Evolutionary conservation across 2,888 invertebrate genomes (phyloP).

Genomic region (Automeris io): DNA sequence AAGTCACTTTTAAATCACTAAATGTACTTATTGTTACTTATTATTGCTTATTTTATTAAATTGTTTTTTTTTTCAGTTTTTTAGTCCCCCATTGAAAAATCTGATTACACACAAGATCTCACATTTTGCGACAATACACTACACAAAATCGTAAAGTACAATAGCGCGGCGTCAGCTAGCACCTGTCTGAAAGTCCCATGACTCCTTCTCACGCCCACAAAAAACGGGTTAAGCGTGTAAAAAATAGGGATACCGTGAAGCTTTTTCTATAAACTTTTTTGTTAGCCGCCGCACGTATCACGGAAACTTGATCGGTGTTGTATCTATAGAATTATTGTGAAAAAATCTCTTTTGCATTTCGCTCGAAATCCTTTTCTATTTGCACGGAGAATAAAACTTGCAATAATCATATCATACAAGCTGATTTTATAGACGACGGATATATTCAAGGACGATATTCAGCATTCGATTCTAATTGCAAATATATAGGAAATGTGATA

Average conservation of each 20-base stretch:
- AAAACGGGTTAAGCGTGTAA: slow-evolving; percentile 56
- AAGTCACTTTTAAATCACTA: no score
- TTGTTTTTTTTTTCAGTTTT: no score
- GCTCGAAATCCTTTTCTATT: no score
- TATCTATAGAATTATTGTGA: background rate
- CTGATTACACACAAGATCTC: slow-evolving; percentile 4
- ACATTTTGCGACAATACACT: slow-evolving; percentile 7
- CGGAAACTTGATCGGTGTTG: background rate
- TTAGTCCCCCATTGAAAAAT: background rate
- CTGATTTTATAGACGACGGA: no score
- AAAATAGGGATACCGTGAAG: slow-evolving; percentile 28
- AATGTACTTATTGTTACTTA: no score
- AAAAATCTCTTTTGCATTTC: background rate
- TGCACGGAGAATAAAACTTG: no score
- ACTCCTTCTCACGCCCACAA: slow-evolving; percentile 57
- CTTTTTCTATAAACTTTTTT: slow-evolving; percentile 16
- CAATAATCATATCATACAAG: no score
- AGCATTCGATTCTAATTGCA: no score
- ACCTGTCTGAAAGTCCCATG: slow-evolving; percentile 58
- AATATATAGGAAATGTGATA: no score
- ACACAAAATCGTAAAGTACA: slow-evolving; percentile 18
- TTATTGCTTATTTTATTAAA: no score
- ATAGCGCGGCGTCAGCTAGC: slow-evolving; percentile 24
- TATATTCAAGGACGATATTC: no score
- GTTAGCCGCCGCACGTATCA: background rate